These are phyloP conservation scores for Hydractinia symbiolongicarpus DNA, from an alignment of 30 jellyfish, hydroid and myxozoan species.

Conservation along the genomic window DNA sequence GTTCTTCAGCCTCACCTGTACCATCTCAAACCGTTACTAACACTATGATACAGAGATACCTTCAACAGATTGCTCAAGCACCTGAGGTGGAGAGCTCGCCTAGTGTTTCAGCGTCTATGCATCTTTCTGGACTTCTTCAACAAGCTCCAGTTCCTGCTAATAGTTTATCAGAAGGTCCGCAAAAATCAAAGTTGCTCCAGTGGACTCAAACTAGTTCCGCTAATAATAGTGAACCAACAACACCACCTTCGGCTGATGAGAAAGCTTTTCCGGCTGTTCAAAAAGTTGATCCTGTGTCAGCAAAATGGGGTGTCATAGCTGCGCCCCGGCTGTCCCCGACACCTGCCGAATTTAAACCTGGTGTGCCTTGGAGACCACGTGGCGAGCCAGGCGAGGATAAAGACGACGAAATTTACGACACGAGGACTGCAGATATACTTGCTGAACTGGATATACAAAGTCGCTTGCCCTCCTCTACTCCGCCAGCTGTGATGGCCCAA, in stretches of 20 bases:
- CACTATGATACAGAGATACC: slow-evolving; percentile 26
- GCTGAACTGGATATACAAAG: slow-evolving; percentile 1
- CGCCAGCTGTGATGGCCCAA: slow-evolving; percentile 2
- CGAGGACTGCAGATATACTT: background rate
- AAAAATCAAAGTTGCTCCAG: slow-evolving; percentile 64
- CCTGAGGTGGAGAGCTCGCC: slow-evolving; percentile 19
- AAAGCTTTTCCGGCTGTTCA: slow-evolving; percentile 46
- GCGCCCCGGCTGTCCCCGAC: slow-evolving; percentile 99
- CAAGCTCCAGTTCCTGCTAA: slow-evolving; percentile 31
- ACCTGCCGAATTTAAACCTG: slow-evolving; percentile 97
- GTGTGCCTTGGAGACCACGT: slow-evolving; percentile 95
- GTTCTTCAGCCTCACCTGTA: slow-evolving; percentile 7
- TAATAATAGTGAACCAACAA: slow-evolving; percentile 37
- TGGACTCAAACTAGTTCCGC: slow-evolving; percentile 72
- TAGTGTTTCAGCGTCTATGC: slow-evolving; percentile 1
- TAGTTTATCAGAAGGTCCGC: slow-evolving; percentile 62
- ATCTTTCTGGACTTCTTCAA: slow-evolving; percentile 24
- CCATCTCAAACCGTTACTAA: slow-evolving; percentile 34
- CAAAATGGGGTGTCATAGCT: slow-evolving; percentile 99
- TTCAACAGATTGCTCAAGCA: slow-evolving; percentile 35
- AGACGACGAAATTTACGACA: slow-evolving; percentile 1
- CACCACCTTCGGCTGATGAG: slow-evolving; percentile 33
- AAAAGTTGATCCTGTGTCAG: slow-evolving; percentile 92
- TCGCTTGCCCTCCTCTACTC: background rate
- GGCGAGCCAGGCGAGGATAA: slow-evolving; percentile 66